A percentile compares a stretch with the other conserved stretches of the same genome.
Conservation (phyloP, 2,113 vertebrate species). For the Ictalurus punctatus region DNA sequence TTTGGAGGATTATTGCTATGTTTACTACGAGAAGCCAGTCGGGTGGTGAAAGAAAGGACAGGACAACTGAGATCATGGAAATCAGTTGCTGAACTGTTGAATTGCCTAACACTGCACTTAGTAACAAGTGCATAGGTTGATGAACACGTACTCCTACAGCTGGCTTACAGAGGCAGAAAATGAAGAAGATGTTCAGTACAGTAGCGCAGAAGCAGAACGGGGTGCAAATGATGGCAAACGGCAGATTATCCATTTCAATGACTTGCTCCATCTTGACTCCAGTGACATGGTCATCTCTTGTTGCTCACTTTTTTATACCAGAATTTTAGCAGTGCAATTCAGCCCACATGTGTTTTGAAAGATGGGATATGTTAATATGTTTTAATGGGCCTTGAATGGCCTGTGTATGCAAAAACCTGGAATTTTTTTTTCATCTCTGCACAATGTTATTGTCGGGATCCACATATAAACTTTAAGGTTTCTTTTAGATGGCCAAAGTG, state of each 20-base stretch:
- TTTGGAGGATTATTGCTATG: slow-evolving; percentile 10
- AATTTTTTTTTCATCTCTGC: background rate
- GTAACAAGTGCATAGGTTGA: slow-evolving; percentile 39
- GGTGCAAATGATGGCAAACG: slow-evolving; percentile 17
- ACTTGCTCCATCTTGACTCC: background rate
- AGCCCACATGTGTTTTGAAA: background rate
- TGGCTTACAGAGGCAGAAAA: slow-evolving; percentile 38
- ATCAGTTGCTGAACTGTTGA: slow-evolving; percentile 35
- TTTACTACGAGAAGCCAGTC: slow-evolving; percentile 24
- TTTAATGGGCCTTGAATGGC: slow-evolving; percentile 19
- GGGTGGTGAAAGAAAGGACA: background rate
- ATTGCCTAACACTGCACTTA: slow-evolving; percentile 34
- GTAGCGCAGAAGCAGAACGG: slow-evolving; percentile 9
- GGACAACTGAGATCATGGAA: background rate
- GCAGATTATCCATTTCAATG: background rate
- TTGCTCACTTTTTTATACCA: background rate
- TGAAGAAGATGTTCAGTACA: slow-evolving; percentile 30
- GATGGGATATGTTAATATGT: background rate
- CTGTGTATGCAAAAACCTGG: slow-evolving; percentile 1
- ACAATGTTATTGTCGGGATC: background rate
- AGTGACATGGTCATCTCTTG: background rate
- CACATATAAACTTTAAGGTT: background rate
- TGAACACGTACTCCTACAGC: slow-evolving; percentile 24
- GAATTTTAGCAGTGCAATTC: background rate
- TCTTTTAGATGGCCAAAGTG: background rate